Base-by-base conservation (phyloP, 2,797 vertebrate genomes). In the Tarsius wallacei region DNA sequence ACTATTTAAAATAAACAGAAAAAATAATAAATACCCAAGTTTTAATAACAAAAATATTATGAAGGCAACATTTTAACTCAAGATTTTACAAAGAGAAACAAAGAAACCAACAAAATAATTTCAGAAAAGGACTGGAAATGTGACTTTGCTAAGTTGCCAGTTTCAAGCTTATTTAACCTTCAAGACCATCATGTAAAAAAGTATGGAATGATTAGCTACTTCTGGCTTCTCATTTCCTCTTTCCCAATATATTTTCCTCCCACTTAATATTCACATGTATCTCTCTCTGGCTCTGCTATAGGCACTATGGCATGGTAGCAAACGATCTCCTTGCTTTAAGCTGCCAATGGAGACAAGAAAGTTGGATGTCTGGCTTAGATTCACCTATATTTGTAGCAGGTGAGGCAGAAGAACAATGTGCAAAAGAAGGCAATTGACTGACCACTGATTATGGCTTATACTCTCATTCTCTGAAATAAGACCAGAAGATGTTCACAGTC, bases 51-150 rank as follows among this genome's bases (percentile, higher is more conserved):
- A 93, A 88, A 49, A 59, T n/a, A 74, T 22, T 17, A 88, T n/a
- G 21, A 91, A 89, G 21, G 49, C 21, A 70, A 28, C 61, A 42
- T 42, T 64, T 83, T 53, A 66, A 89, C n/a, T 88, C 22, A 74
- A 91, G 13, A 15, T 51, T 87, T 80, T 14, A 3, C 53, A 57
- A 12, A 64, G 49, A 80, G 59, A 51, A 2, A 59, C 9, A 87
- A 70, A 71, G 57, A 95, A 59, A 80, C 55, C 55, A 94, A 89
- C 49, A 85, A 91, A 88, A 68, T 57, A 70, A 86, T 93, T 94
- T 84, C n/a, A 49, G 17, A 16, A 68, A 88, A 93, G 88, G 36
- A 4, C 0, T 53, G 42, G 24, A 95, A 66, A 76, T 77, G 11
- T 63, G 57, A 68, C 31, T 76, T 85, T 77, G 26, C 22, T 66